A percentile compares a stretch with the other conserved stretches of the same genome.
phyloP scores from a whole-genome alignment of 2,888 invertebrate species.

The Drosophila anomelani region DNA sequence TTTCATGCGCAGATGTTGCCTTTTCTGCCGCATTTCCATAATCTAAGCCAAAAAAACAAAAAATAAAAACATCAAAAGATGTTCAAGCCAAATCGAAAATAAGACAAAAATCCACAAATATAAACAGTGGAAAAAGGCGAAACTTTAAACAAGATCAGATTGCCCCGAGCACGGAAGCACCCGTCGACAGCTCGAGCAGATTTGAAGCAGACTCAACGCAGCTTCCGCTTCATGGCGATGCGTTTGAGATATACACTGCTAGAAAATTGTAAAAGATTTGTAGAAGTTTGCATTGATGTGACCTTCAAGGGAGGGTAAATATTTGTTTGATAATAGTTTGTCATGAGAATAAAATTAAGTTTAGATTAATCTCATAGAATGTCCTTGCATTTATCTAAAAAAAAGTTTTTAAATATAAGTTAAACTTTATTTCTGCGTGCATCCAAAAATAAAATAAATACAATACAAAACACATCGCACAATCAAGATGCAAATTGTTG shows the following conservation, averaged over 20 bases:
- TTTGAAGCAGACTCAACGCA: conserved; percentile 45
- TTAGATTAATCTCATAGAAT: background rate
- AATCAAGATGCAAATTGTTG: conserved; percentile 75
- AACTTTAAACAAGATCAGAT: conserved; percentile 72
- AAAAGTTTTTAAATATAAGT: background rate
- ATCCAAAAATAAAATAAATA: conserved; percentile 5
- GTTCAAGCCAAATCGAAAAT: conserved; percentile 26
- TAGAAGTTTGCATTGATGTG: background rate
- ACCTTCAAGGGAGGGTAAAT: background rate
- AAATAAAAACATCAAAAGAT: conserved; percentile 40
- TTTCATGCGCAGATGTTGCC: conserved; percentile 39
- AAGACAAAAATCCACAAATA: conserved; percentile 33
- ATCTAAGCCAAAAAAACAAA: conserved; percentile 46
- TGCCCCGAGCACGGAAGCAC: conserved; percentile 64
- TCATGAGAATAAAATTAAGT: no score
- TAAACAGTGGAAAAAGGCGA: conserved; percentile 26
- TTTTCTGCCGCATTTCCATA: conserved; percentile 63
- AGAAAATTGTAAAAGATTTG: background rate
- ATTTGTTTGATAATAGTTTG: background rate
- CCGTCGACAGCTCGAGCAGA: conserved; percentile 44
- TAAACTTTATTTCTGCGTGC: conserved; percentile 8
- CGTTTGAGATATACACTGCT: conserved; percentile 14
- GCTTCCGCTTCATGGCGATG: conserved; percentile 67
- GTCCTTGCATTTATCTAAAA: background rate
- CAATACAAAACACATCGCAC: conserved; percentile 43